Percentiles rank a stretch among this genome's conserved stretches.
These are phyloP conservation scores for Harpagifer antarcticus DNA, from an alignment of 2,797 vertebrate genomes.

Conservation along the genomic window DNA sequence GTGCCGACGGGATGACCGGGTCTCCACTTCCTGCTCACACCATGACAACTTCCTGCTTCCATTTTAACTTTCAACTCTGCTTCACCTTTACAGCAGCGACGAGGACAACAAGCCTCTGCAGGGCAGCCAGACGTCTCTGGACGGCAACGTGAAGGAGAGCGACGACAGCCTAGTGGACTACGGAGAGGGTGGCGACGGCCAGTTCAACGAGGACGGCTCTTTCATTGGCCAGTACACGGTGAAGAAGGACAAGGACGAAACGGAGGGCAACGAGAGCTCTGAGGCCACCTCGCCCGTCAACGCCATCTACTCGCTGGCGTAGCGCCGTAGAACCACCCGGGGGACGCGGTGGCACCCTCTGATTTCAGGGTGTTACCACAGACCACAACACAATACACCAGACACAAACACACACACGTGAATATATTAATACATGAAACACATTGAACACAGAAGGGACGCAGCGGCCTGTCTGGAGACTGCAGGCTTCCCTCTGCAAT, in stretches of 20 bases:
- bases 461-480: constrained; percentile 56
- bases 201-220: constrained; percentile 98
- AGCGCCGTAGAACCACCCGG: constrained; percentile 53
- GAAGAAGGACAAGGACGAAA: constrained; percentile 99
- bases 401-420: constrained; percentile 60
- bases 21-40: neutral
- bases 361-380: constrained; percentile 30
- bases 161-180: constrained; percentile 99
- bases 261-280: constrained; percentile 98
- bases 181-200: constrained; percentile 96
- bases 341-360: constrained; percentile 14
- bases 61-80: neutral
- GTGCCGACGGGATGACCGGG: neutral
- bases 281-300: constrained; percentile 99
- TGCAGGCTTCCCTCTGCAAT: constrained; percentile 37
- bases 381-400: constrained; percentile 54
- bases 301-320: constrained; percentile 97
- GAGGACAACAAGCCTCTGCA: constrained; percentile 99
- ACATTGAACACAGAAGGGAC: constrained; percentile 42
- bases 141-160: constrained; percentile 96
- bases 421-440: constrained; percentile 54
- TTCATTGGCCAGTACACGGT: constrained; percentile 99
- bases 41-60: neutral
- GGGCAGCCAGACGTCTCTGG: constrained; percentile 96
- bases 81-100: constrained; percentile 87